Evolutionary conservation across 2,113 vertebrate genomes (phyloP), one percentile per base, ranked within the genome.

Genomic region (Scomber colias): DNA sequence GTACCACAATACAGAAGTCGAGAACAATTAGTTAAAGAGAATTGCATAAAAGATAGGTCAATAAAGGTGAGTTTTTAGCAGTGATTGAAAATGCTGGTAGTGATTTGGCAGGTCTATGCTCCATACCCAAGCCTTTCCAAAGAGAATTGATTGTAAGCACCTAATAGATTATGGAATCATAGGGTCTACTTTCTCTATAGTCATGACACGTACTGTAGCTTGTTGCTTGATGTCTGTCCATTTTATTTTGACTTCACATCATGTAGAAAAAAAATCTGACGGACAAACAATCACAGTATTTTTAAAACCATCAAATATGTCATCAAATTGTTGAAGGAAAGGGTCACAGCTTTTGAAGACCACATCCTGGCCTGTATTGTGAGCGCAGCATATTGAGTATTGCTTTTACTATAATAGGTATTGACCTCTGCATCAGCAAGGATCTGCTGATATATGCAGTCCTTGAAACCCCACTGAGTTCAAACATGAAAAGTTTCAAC

Each of bases 351-450:
- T 83, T 65, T 81, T 81, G 35, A 81, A 82, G 60, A 54, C 71
- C 75, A 54, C 62, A 81, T 71, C 60, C 17, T 27, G 15, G 70
- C 64, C 71, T 44, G 72, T 69, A 67, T 85, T 56, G 74, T 64
- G 24, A 60, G 77, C 83, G 69, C 71, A 21, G 65, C 30, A 31
- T 75, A 93, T 90, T 83, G 87, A 92, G 82, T 92, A 92, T 89
- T 87, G 85, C 79, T 82, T 93, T 90, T 87, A 78, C 80, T 64
- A 78, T 92, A 88, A 92, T 91, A 87, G 83, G 79, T 91, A 92
- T 90, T 87, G 90, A 93, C 82, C 84, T 68, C 71, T 63, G 65
- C 83, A 77, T 87, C 68, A 51, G 75, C n/a, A n/a, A 82, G 83
- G 82, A 86, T 84, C 71, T 89, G 89, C 89, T 93, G 90, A 90